A percentile compares a stretch with the other conserved stretches of the same genome.
Conservation (phyloP, 2,888 invertebrate species). For the Maniola hyperantus region DNA sequence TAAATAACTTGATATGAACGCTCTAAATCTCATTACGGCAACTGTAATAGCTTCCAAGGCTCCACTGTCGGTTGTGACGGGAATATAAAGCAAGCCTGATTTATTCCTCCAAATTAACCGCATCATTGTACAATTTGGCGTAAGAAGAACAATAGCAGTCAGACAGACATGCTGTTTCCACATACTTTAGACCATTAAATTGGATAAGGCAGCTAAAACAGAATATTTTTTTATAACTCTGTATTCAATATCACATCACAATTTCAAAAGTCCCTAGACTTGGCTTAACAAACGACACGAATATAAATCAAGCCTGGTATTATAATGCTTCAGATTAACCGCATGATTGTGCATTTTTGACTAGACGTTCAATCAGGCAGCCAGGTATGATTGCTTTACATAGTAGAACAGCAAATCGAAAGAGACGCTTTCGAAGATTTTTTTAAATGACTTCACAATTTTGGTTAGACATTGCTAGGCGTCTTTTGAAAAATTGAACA, state of each 20-base stretch:
- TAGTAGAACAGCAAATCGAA: constrained; percentile 1
- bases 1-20: constrained; percentile 80
- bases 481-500: constrained; percentile 59
- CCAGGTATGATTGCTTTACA: background rate
- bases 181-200: constrained; percentile 3
- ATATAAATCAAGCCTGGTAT: constrained; percentile 2
- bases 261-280: background rate
- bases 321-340: constrained; percentile 3
- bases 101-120: constrained; percentile 70
- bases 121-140: constrained; percentile 53
- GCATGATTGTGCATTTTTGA: constrained; percentile 11
- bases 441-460: constrained; percentile 5
- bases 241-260: background rate
- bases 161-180: constrained; percentile 8
- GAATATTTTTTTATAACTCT: background rate
- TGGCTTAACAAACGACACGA: background rate
- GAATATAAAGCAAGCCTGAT: constrained; percentile 76
- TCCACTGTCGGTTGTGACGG: constrained; percentile 72
- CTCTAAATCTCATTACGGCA: constrained; percentile 78
- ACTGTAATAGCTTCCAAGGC: constrained; percentile 76
- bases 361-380: constrained; percentile 2
- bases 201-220: background rate
- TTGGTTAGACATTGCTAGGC: constrained; percentile 33
- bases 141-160: constrained; percentile 22
- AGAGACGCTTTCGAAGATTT: constrained; percentile 6